Conservation (phyloP, 1,140 invertebrate genomes). For the Eufriesea mexicana region DNA sequence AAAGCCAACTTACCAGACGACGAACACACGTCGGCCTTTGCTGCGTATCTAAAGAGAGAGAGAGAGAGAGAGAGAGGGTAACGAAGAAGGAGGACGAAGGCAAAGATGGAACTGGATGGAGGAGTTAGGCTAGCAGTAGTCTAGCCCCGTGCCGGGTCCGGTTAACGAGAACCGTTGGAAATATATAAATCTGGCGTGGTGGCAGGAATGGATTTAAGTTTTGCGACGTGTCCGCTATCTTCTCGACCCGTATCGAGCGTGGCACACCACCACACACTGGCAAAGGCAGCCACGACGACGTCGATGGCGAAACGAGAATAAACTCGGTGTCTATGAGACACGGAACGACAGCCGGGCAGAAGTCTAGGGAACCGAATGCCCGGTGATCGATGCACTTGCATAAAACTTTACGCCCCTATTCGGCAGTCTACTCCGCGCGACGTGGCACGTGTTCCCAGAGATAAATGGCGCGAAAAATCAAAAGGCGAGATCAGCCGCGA, state of each 20-base stretch:
- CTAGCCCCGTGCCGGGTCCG: background rate
- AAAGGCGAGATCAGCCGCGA: constrained; percentile 1
- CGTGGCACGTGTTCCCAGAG: constrained; percentile 6
- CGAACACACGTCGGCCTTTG: constrained; percentile 1
- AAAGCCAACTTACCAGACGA: constrained; percentile 43
- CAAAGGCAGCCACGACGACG: too few species aligned
- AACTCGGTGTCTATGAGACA: constrained; percentile 39
- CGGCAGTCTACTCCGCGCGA: constrained; percentile 29
- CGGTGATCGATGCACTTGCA: constrained; percentile 56
- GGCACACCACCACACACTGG: background rate
- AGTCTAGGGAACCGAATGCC: too few species aligned
- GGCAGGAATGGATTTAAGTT: constrained; percentile 59
- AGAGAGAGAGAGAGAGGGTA: too few species aligned
- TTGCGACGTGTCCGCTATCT: background rate
- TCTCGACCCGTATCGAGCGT: background rate
- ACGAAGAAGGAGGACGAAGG: background rate
- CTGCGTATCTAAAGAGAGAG: background rate
- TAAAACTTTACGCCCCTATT: constrained; percentile 57
- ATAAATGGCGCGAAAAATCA: constrained; percentile 65
- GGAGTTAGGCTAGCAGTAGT: too few species aligned
- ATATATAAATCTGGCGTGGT: constrained; percentile 45
- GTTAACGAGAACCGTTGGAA: constrained; percentile 2
- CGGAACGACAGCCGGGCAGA: background rate
- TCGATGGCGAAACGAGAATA: constrained; percentile 47
- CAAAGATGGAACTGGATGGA: background rate